Base-by-base conservation (phyloP, 2,113 vertebrate genomes). In the Sinocyclocheilus grahami region DNA sequence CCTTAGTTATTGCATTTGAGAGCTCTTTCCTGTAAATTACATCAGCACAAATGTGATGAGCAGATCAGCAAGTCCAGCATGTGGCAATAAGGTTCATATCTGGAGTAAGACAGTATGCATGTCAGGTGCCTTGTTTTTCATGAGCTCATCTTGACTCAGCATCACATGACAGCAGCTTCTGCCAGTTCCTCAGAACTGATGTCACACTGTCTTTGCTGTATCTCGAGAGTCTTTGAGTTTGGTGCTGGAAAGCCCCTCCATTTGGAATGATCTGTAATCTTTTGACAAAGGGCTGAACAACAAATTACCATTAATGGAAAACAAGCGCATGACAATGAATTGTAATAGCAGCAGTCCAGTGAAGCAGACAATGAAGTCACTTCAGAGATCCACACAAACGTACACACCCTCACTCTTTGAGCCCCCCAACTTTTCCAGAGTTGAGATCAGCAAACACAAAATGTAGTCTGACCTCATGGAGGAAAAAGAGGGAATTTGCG, bases 381-480 rank as follows among this genome's bases (percentile, higher is more conserved):
- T 86, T 86, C 39, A 79, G 55, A 48, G 53, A 24, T 51, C 42
- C 24, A 55, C 65, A 42, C 8, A 33, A 33, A 42, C 42, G 42
- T 42, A 42, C 42, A 84, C 77, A 77, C 85, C 46, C 48, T 39
- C 7, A 67, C 18, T 30, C 55, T 72, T 30, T 37, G 12, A 33
- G 58, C 75, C 48, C 16, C 20, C 27, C 58, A 10, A 12, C 83
- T 67, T 88, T 86, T 86, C 85, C 78, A 86, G 71, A 33, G 14
- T 24, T 89, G 86, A 87, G 83, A 86, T 87, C 86, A 87, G 88
- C 58, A 86, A 46, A 48, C 65, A 60, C 67, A 80, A 69, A 53
- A 85, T 78, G 60, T 81, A 83, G 74, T 82, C 78, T 89, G 88
- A 85, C 78, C 55, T 89, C 88, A 89, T 77, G 9, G 18, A 79